Evolutionary conservation across 2,113 vertebrate species (phyloP), one percentile per base, ranked within the genome.

Genomic region (Pterocles gutturalis): DNA sequence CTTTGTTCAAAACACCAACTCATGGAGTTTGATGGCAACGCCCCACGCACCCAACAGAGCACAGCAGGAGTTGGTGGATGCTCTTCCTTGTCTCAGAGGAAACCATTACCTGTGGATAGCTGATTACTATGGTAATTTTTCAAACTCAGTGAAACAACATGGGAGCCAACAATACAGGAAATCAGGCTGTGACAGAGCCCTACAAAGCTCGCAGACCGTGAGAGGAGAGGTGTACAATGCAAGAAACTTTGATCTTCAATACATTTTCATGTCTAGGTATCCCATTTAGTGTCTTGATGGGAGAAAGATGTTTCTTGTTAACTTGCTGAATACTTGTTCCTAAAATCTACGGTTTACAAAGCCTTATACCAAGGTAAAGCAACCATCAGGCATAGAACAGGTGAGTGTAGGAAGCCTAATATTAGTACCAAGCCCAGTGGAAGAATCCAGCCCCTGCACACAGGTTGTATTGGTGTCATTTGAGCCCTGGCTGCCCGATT

Each of bases 151-250:
- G 62, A 67, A 78, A 45, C 64, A 85, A n/a, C 29, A 25, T 3
- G 5, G 45, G n/a, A 90, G 18, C 29, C 1, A 2, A 72, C 29
- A 92, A 36, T 57, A 25, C 11, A 90, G 24, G 49, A 88, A 85
- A 69, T 49, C 11, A 57, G 45, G 36, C 66, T 77, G 48, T 76
- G 66, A 75, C 53, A 90, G 70, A 85, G 62, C 45, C 70, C 53
- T 43, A 6, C 1, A 0, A 83, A 88, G 38, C 29, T 57, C 6
- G 11, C 0, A 0, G 48, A 33, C 16, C 71, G 46, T 0, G 7
- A 87, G 48, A 36, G 34, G 15, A 87, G 70, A 36, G 33, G 33
- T 71, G 34, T 41, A 24, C 61, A 17, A 4, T 28, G 41, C 6
- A 10, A 54, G 46, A 76, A 79, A 58, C 43, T 34, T 62, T 3